phyloP scores from a whole-genome alignment of 2,797 vertebrate genomes.

The Dallia pectoralis region DNA sequence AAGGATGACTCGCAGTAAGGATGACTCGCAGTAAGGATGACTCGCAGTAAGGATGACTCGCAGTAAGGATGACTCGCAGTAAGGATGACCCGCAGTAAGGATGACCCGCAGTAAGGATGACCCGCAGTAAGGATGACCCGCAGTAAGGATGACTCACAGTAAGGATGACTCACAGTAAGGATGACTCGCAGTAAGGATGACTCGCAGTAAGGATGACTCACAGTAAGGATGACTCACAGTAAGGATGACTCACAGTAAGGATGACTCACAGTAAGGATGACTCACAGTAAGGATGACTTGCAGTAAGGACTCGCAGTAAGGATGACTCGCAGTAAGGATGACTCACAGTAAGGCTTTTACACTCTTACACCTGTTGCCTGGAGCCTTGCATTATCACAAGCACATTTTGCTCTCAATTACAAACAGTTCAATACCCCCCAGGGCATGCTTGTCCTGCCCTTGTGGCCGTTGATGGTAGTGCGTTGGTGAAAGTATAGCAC shows the following conservation, averaged over 20 bases:
- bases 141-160: background rate
- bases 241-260: background rate
- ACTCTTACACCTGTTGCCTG: background rate
- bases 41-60: background rate
- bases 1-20: background rate
- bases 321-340: background rate
- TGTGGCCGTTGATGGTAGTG: background rate
- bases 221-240: background rate
- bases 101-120: background rate
- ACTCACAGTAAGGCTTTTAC: background rate
- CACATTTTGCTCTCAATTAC: background rate
- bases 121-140: background rate
- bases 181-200: background rate
- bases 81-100: background rate
- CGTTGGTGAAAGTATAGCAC: background rate
- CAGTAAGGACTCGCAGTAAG: background rate
- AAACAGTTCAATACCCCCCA: background rate
- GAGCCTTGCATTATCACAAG: background rate
- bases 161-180: background rate
- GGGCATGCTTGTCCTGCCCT: background rate
- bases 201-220: background rate
- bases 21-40: background rate
- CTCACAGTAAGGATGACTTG: background rate
- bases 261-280: background rate
- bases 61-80: background rate